Conservation (phyloP, 1,140 invertebrate genomes). For the Drosophila tsacasi region DNA sequence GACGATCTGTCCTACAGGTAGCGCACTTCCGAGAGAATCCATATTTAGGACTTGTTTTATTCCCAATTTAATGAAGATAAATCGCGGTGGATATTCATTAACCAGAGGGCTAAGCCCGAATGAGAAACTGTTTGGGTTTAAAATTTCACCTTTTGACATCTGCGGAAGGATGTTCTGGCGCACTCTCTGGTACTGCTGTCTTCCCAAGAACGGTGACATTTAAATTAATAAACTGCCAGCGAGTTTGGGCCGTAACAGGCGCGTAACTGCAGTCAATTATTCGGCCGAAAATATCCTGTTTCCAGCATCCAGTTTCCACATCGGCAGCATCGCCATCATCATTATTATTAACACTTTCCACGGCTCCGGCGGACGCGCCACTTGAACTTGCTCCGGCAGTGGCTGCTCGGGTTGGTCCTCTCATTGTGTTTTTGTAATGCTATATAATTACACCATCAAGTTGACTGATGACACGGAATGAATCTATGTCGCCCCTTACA, state of each 20-base stretch:
- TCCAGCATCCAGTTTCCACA: conserved; percentile 66
- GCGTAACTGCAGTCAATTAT: conserved; percentile 74
- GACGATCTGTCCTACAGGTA: conserved; percentile 48
- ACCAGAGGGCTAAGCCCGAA: neutral
- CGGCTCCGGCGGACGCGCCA: conserved; percentile 40
- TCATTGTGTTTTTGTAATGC: conserved; percentile 67
- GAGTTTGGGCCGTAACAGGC: conserved; percentile 51
- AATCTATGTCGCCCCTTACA: conserved; percentile 82
- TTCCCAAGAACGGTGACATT: conserved; percentile 61
- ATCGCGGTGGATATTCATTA: conserved; percentile 48
- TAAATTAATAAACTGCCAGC: conserved; percentile 78
- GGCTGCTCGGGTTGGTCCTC: conserved; percentile 33
- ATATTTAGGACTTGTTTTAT: conserved; percentile 24
- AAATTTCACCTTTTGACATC: conserved; percentile 83
- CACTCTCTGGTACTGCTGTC: neutral
- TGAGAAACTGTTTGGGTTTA: conserved; percentile 70
- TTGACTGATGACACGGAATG: conserved; percentile 85
- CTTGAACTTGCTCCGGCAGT: conserved; percentile 62
- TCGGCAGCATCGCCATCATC: conserved; percentile 46
- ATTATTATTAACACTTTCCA: conserved; percentile 79
- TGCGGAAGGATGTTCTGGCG: conserved; percentile 14
- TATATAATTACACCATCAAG: conserved; percentile 85
- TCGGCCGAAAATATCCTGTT: conserved; percentile 67
- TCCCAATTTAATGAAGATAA: conserved; percentile 70
- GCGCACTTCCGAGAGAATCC: conserved; percentile 58